Evolutionary conservation across 2,888 invertebrate genomes (phyloP), one percentile per base, ranked within the genome.

Genomic region (Temnothorax ravouxi): DNA sequence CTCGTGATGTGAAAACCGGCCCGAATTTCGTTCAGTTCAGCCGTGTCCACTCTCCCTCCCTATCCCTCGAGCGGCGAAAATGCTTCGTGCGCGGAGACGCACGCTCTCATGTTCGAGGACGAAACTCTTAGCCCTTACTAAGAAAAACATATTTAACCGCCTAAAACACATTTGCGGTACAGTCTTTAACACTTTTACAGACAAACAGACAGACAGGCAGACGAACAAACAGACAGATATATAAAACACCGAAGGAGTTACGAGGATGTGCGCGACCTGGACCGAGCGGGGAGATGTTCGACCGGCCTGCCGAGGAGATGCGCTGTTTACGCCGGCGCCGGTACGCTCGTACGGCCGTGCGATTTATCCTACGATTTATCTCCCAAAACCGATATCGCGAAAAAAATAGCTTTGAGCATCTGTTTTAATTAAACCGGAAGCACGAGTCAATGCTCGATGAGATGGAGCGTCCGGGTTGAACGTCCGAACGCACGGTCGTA

Each of bases 1-100:
- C 83, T 85, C 83, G 88, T 74, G 82, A 88, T 85, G 86, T 80
- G 80, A 84, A 79, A 77, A 62, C 83, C 44, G 62, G 76, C 76
- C 50, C 66, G 25, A 76, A n/a, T 34, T 71, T 72, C 21, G 25
- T 80, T 71, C 82, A 77, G 56, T 67, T 66, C 83, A 56, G 29
- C 76, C 72, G 79, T 44, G 75, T 87, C 83, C 85, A 82, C 52
- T 69, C 34, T 29, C 44, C 34, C 8, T 1, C 15, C n/a, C 52
- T 11, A 3, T 6, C 2, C 67, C 74, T 72, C 88, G 72, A 77
- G 85, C 76, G 77, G 77, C 74, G 50, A 44, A 34, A 38, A 3
- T 44, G n/a, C 61, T 34, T 50, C 13, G 29, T 21, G 61, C 69
- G 54, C 34, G 69, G 69, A 71, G 66, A 25, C 50, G 80, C 80